These are phyloP conservation scores for Grapholita molesta DNA, from an alignment of 1,140 invertebrate genomes.

Conservation along the genomic window DNA sequence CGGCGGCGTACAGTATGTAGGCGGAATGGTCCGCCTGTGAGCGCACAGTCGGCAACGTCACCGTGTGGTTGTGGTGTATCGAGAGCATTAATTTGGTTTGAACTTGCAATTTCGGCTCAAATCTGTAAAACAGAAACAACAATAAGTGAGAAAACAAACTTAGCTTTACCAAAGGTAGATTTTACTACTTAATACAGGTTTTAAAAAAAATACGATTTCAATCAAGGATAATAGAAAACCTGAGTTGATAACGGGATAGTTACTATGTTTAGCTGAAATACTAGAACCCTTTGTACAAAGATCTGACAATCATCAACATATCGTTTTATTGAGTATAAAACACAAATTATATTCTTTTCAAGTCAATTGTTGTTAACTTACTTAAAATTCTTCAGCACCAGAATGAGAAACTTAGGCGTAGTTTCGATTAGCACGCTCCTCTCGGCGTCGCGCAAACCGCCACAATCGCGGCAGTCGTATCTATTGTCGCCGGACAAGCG, in stretches of 20 bases:
- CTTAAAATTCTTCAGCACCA: constrained; percentile 90
- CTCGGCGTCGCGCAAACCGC: constrained; percentile 86
- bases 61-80: constrained; percentile 81
- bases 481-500: constrained; percentile 87
- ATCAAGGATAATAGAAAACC: too few species aligned
- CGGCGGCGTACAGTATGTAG: constrained; percentile 88
- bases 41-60: constrained; percentile 75
- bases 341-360: too few species aligned
- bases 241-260: too few species aligned
- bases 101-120: constrained; percentile 81
- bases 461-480: constrained; percentile 89
- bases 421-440: constrained; percentile 85
- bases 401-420: constrained; percentile 86
- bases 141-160: neutral
- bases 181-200: too few species aligned
- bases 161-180: neutral
- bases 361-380: constrained; percentile 72
- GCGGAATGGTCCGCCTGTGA: constrained; percentile 61
- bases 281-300: too few species aligned
- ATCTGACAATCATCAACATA: too few species aligned
- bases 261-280: too few species aligned
- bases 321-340: too few species aligned
- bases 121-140: constrained; percentile 51
- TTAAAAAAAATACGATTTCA: too few species aligned
- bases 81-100: constrained; percentile 86